phyloP scores from a whole-genome alignment of 2,888 invertebrate genomes.

The Galerucella calmariensis region DNA sequence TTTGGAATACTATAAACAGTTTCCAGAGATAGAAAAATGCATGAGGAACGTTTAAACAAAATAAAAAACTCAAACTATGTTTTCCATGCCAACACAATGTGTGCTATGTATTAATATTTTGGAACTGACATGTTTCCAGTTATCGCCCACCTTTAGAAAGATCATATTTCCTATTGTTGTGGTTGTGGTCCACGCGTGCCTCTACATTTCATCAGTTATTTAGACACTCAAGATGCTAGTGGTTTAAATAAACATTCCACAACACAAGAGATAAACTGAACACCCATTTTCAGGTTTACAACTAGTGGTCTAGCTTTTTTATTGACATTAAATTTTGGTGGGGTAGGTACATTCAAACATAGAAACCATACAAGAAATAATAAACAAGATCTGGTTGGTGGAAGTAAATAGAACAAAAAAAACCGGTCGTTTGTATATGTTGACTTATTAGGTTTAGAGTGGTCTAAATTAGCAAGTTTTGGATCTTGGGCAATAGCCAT shows the following conservation, averaged over 20 bases:
- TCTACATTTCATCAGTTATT: conserved; percentile 42
- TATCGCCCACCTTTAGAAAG: conserved; percentile 12
- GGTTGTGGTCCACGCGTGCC: conserved; percentile 35
- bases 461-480: no score
- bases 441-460: no score
- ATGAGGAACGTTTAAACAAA: no score
- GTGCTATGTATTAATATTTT: no score
- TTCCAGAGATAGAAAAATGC: no score
- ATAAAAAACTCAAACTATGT: no score
- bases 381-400: neutral
- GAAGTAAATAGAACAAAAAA: neutral
- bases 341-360: neutral
- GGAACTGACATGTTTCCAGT: neutral
- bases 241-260: conserved; percentile 41
- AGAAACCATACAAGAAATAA: neutral
- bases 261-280: neutral
- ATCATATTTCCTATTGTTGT: conserved; percentile 25
- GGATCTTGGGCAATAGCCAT: no score
- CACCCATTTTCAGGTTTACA: neutral
- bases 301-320: neutral
- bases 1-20: no score
- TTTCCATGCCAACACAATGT: no score
- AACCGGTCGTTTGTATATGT: neutral
- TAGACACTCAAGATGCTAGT: conserved; percentile 37
- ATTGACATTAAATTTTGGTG: neutral